Base-by-base conservation (phyloP, 2,888 invertebrate genomes). In the Philonicus albiceps region DNA sequence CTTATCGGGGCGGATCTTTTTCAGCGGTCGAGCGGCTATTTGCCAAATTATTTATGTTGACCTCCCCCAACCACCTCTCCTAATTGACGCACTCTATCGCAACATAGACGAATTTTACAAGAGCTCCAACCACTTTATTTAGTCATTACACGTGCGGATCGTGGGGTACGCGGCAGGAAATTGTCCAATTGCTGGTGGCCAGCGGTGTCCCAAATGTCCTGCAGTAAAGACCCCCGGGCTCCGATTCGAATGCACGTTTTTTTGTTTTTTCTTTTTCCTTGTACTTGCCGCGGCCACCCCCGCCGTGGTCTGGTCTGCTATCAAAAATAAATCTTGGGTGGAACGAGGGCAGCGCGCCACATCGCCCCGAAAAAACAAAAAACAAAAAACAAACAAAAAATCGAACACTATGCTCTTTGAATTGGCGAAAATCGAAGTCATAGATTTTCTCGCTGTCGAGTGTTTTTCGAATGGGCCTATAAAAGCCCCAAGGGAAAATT, bases 351-450 rank as follows among this genome's bases (percentile, higher is more conserved):
- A 64, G 64, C 74, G 27, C n/a, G 16, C 74, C 76, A 27, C n/a
- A 19, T 40, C 37, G 37, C 74, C 74, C 73, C 73, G 73, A 16
- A 31, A 31, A 74, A 72, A 72, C n/a, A n/a, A n/a, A n/a, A n/a
- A n/a, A n/a, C n/a, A n/a, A n/a, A n/a, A n/a, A n/a, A n/a, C n/a
- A n/a, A n/a, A n/a, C n/a, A n/a, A n/a, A n/a, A n/a, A 76, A n/a
- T 5, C 49, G 19, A 49, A 43, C 37, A 30, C n/a, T 80, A 53
- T 43, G 80, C 49, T 43, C 40, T 40, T 43, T 34, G 49, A 80
- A 27, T 80, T 43, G 80, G n/a, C 49, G 43, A 80, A 80, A 80
- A 80, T 80, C 49, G 49, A 80, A 80, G 43, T 53, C 80, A 80
- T 80, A 80, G 80, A 80, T 80, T 80, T 80, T 53, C 34, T 37